Conservation (phyloP, 2,888 invertebrate species). For the Dysmachus trigonus region DNA sequence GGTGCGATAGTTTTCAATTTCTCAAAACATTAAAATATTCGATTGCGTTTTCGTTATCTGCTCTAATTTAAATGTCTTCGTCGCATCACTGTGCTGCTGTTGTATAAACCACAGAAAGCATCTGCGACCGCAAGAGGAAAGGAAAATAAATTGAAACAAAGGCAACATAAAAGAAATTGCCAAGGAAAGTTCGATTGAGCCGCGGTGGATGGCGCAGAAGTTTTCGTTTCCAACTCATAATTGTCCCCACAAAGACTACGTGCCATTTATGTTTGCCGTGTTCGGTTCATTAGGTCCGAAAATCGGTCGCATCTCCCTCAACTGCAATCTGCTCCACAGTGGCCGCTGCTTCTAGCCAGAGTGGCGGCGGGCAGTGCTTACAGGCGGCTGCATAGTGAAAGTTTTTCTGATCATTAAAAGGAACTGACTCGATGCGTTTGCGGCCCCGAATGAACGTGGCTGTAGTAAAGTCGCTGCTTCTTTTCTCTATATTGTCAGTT, state of each 20-base stretch:
- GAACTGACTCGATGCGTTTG: conserved; percentile 23
- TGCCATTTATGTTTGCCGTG: conserved; percentile 32
- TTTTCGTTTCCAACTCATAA: conserved; percentile 26
- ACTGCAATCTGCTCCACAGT: not conserved
- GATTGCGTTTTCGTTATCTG: conserved; percentile 5
- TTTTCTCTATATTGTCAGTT: conserved; percentile 12
- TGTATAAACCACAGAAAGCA: not conserved
- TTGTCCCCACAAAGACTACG: conserved; percentile 33
- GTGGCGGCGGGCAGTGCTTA: not conserved
- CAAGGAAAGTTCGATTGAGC: conserved; percentile 23
- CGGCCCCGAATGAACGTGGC: conserved; percentile 14
- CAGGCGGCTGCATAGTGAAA: conserved; percentile 34
- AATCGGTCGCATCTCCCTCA: conserved; percentile 27
- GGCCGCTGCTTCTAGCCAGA: not conserved
- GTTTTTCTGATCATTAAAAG: conserved; percentile 36
- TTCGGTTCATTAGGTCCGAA: conserved; percentile 41
- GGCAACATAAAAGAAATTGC: not conserved
- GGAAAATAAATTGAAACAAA: not conserved
- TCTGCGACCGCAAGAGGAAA: conserved; percentile 23
- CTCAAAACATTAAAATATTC: not conserved
- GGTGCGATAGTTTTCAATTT: not conserved
- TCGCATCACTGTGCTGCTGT: conserved; percentile 3
- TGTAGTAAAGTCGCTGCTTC: not conserved
- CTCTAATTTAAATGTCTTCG: conserved; percentile 27
- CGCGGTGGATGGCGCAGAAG: not conserved